phyloP scores from a whole-genome alignment of 2,113 vertebrate species.

The Alligator sinensis region DNA sequence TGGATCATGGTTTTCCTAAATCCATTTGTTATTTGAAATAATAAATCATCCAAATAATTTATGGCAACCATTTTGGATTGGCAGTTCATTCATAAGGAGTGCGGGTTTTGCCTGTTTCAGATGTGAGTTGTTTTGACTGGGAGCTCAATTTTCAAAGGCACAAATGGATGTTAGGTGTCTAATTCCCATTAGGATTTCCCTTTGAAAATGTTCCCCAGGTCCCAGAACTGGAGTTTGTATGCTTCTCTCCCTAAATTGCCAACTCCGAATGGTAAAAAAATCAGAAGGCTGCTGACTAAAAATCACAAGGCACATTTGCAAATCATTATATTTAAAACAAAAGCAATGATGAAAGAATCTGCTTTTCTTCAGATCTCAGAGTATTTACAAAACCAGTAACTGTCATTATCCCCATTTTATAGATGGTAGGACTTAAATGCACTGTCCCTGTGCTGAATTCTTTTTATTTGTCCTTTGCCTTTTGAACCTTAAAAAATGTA shows the following conservation, averaged over 20 bases:
- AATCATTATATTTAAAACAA: too few relatives aligned
- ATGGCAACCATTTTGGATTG: neutral
- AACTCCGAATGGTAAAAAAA: too few relatives aligned
- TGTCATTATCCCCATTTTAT: too few relatives aligned
- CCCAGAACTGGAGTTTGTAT: neutral
- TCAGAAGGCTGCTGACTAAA: too few relatives aligned
- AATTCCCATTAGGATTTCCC: neutral
- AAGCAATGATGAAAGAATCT: too few relatives aligned
- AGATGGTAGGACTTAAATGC: too few relatives aligned
- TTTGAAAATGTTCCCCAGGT: neutral
- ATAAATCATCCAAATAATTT: neutral
- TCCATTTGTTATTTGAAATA: slow-evolving; percentile 8
- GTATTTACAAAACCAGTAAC: too few relatives aligned
- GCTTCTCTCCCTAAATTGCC: too few relatives aligned
- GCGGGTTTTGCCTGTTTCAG: neutral
- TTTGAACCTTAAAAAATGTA: neutral
- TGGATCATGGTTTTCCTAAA: neutral
- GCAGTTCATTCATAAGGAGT: neutral
- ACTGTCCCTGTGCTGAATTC: neutral
- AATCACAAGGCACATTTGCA: too few relatives aligned
- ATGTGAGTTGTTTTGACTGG: neutral
- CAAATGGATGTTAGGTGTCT: neutral
- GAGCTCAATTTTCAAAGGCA: neutral
- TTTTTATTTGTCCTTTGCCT: neutral
- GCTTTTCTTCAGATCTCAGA: too few relatives aligned